phyloP scores from a whole-genome alignment of 2,888 invertebrate genomes.

The Acrobasis repandana region DNA sequence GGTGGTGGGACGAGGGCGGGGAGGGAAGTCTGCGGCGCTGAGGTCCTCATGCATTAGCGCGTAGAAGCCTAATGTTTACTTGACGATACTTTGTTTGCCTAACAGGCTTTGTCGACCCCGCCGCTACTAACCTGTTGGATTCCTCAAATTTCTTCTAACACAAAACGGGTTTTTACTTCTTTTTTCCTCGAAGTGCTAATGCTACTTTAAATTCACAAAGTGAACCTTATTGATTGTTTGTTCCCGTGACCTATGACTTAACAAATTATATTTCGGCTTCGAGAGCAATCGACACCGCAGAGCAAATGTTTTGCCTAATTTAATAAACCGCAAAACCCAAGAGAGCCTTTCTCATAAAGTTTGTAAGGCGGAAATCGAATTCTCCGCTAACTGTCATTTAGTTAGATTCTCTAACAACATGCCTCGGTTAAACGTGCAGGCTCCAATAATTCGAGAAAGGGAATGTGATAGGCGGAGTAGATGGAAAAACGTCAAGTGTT shows the following conservation, averaged over 20 bases:
- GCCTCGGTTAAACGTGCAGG: constrained; percentile 34
- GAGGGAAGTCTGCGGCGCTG: constrained; percentile 32
- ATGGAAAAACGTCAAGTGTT: constrained; percentile 33
- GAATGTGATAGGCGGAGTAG: constrained; percentile 32
- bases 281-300: constrained; percentile 30
- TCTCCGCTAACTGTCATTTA: constrained; percentile 39
- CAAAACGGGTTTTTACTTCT: constrained; percentile 42
- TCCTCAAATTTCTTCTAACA: constrained; percentile 42
- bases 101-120: constrained; percentile 59
- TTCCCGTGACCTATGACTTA: constrained; percentile 24
- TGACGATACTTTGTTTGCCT: constrained; percentile 62
- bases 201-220: constrained; percentile 24
- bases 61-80: constrained; percentile 62
- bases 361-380: constrained; percentile 44
- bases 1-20: constrained; percentile 22
- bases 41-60: constrained; percentile 65
- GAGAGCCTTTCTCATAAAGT: constrained; percentile 37
- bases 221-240: constrained; percentile 17
- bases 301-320: constrained; percentile 41
- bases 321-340: constrained; percentile 37
- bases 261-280: constrained; percentile 33
- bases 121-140: constrained; percentile 58
- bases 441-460: constrained; percentile 36
- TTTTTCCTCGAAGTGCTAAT: constrained; percentile 19
- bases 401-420: constrained; percentile 38